Conservation (phyloP, 2,888 invertebrate genomes). For the Eurytoma adleriae region DNA sequence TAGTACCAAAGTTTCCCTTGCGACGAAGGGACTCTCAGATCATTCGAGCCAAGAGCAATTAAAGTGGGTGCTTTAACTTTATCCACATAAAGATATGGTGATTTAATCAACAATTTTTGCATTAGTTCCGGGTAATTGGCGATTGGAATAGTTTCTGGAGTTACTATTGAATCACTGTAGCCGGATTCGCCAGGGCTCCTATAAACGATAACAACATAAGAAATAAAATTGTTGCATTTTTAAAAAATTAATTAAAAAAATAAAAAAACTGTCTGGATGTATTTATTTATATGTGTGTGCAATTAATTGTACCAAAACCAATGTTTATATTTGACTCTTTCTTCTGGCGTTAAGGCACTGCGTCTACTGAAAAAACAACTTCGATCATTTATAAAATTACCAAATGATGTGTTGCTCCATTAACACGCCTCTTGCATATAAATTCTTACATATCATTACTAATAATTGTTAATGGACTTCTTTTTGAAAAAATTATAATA, state of each 20-base stretch:
- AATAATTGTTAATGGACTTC: neutral
- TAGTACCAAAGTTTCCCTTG: conserved; percentile 86
- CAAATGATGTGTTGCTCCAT: too few relatives aligned
- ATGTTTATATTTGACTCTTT: conserved; percentile 12
- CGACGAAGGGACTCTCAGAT: conserved; percentile 87
- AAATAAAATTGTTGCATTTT: too few relatives aligned
- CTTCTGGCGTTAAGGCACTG: conserved; percentile 29
- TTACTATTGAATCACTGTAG: conserved; percentile 78
- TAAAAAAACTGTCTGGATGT: too few relatives aligned
- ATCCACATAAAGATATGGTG: conserved; percentile 83
- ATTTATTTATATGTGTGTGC: too few relatives aligned
- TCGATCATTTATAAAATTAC: neutral
- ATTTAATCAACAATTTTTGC: conserved; percentile 81
- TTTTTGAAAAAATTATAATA: neutral
- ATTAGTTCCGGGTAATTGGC: conserved; percentile 73
- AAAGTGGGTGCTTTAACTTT: conserved; percentile 87
- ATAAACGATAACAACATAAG: conserved; percentile 8
- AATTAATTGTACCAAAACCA: conserved; percentile 9
- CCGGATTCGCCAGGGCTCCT: conserved; percentile 84
- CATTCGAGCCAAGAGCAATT: conserved; percentile 87
- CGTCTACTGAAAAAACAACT: conserved; percentile 35
- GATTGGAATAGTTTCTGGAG: conserved; percentile 77
- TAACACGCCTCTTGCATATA: too few relatives aligned
- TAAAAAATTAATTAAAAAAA: too few relatives aligned
- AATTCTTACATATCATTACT: too few relatives aligned